These are phyloP conservation scores for Pogonocichla stellata DNA, from an alignment of 2,113 vertebrate genomes.

Conservation along the genomic window DNA sequence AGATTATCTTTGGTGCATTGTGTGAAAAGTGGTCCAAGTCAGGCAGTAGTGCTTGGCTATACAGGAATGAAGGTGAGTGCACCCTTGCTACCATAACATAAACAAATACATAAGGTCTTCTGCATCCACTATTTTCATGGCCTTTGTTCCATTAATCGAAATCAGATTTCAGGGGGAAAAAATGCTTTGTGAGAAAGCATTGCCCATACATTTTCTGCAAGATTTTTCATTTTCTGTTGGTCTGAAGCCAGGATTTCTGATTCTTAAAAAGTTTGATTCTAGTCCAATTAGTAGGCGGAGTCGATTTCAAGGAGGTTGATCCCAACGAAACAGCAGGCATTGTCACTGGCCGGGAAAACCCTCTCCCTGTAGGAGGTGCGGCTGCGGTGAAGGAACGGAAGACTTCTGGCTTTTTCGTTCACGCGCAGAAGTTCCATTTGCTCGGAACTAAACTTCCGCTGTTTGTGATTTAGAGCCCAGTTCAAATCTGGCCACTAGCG, in stretches of 20 bases:
- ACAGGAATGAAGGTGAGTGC: background rate
- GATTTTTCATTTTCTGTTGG: background rate
- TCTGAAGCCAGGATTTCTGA: background rate
- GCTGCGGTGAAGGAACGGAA: background rate
- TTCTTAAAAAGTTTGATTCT: background rate
- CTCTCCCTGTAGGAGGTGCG: background rate
- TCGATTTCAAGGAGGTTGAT: background rate
- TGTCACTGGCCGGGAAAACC: background rate
- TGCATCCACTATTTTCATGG: background rate
- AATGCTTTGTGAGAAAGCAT: background rate
- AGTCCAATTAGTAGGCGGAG: background rate
- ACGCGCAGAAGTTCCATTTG: background rate
- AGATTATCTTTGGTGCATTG: background rate
- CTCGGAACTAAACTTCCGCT: background rate
- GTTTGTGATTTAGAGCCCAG: background rate
- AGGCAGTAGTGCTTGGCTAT: background rate
- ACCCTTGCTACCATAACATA: background rate
- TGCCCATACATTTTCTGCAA: background rate
- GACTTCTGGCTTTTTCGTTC: no score
- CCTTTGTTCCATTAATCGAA: background rate
- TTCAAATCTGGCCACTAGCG: rapidly evolving
- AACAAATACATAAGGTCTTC: background rate
- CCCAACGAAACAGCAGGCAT: background rate
- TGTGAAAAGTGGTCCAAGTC: background rate
- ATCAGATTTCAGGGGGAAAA: background rate